phyloP scores from a whole-genome alignment of 2,797 vertebrate genomes.

The Brachyrhaphis roseni region DNA sequence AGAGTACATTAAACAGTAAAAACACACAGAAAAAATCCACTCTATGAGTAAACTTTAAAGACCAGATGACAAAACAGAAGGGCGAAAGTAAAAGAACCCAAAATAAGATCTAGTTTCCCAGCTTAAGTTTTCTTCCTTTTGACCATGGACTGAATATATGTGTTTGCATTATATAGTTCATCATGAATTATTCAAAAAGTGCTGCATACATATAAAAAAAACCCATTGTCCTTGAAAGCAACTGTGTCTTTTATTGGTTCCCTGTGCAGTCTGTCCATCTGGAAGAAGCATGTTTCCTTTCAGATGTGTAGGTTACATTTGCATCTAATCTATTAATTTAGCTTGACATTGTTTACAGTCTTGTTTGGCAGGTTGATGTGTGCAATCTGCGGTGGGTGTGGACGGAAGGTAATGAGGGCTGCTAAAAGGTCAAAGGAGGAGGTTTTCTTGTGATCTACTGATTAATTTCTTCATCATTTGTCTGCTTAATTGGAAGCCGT shows the following conservation, averaged over 20 bases:
- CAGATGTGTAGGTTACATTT: constrained; percentile 11
- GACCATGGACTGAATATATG: constrained; percentile 15
- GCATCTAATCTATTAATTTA: constrained; percentile 54
- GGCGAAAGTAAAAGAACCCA: constrained; percentile 35
- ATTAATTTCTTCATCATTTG: constrained; percentile 52
- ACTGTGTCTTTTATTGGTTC: constrained; percentile 3
- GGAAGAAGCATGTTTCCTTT: constrained; percentile 17
- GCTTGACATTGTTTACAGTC: constrained; percentile 63
- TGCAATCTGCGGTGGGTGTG: constrained; percentile 53
- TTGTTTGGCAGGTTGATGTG: constrained; percentile 53
- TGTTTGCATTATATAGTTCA: constrained; percentile 1
- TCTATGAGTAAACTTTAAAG: constrained; percentile 44
- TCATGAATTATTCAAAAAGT: not conserved
- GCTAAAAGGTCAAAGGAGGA: constrained; percentile 33
- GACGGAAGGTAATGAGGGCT: constrained; percentile 49
- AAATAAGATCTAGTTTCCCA: constrained; percentile 15
- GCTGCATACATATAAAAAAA: not conserved
- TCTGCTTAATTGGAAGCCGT: constrained; percentile 57
- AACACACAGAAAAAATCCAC: not conserved
- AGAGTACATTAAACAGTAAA: not conserved
- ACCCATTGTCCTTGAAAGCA: not conserved
- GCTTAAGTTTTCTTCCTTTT: constrained; percentile 23
- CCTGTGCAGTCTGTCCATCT: constrained; percentile 1
- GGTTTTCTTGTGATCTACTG: constrained; percentile 48
- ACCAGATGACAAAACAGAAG: constrained; percentile 22